A percentile compares a stretch with the other conserved stretches of the same genome.
phyloP scores from a whole-genome alignment of 2,888 invertebrate genomes.

The Malacosoma neustria region DNA sequence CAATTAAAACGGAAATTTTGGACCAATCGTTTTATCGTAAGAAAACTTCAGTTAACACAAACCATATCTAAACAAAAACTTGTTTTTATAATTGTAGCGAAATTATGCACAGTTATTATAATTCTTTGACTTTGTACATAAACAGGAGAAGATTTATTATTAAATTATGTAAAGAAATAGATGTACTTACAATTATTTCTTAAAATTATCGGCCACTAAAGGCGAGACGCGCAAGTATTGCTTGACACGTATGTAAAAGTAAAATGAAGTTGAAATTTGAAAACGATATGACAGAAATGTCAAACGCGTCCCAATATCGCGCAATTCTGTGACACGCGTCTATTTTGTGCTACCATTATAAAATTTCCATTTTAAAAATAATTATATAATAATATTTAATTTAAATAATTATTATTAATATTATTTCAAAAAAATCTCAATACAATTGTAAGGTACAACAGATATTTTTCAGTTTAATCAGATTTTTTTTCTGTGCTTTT shows the following conservation, averaged over 20 bases:
- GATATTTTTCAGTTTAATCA: background rate
- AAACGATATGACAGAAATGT: slow-evolving; percentile 37
- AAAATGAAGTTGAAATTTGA: too few species aligned
- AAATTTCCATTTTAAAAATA: too few species aligned
- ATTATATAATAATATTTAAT: too few species aligned
- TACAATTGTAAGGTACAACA: background rate
- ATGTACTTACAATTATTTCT: slow-evolving; percentile 60
- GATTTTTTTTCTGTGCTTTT: background rate
- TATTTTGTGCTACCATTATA: slow-evolving; percentile 20
- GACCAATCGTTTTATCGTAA: slow-evolving; percentile 21
- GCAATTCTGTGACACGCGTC: slow-evolving; percentile 36
- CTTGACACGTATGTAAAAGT: slow-evolving; percentile 72
- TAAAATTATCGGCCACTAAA: slow-evolving; percentile 62
- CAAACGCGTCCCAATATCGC: slow-evolving; percentile 38
- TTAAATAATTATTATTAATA: too few species aligned
- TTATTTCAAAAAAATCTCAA: background rate
- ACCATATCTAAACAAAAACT: slow-evolving; percentile 19
- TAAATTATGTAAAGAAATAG: slow-evolving; percentile 14
- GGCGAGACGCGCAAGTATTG: slow-evolving; percentile 52
- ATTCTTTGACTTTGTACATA: background rate
- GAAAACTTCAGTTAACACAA: slow-evolving; percentile 18
- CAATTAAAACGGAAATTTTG: slow-evolving; percentile 20
- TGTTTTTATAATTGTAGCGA: background rate
- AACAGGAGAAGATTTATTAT: slow-evolving; percentile 1
- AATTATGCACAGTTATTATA: background rate